Conservation (phyloP, 2,797 vertebrate species). For the Gymnoscopelus microlampas region DNA sequence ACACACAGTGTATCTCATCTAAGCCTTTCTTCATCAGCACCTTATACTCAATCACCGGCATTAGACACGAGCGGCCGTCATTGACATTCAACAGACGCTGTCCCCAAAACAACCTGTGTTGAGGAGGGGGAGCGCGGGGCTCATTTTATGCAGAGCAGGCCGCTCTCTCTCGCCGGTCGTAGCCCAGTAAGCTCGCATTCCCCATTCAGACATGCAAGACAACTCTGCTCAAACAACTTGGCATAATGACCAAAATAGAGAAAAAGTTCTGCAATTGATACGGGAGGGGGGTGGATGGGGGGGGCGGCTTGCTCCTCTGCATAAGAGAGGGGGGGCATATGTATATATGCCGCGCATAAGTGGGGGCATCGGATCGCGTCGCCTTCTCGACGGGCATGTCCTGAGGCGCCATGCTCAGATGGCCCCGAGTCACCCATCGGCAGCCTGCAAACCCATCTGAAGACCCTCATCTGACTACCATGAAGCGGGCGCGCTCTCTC, state of each 20-base stretch:
- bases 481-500: slow-evolving; percentile 68
- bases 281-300: slow-evolving; percentile 2
- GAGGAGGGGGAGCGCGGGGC: no score
- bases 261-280: slow-evolving; percentile 67
- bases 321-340: slow-evolving; percentile 64
- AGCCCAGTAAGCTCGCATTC: neutral
- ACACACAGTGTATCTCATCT: no score
- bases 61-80: slow-evolving; percentile 30
- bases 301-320: slow-evolving; percentile 46
- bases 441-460: slow-evolving; percentile 74
- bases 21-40: slow-evolving; percentile 13
- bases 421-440: slow-evolving; percentile 73
- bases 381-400: slow-evolving; percentile 79
- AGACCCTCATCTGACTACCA: slow-evolving; percentile 84
- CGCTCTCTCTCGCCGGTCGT: no score
- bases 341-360: slow-evolving; percentile 76
- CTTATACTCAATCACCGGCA: slow-evolving; percentile 35
- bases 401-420: slow-evolving; percentile 79
- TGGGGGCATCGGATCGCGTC: slow-evolving; percentile 76
- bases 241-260: slow-evolving; percentile 74
- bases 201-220: slow-evolving; percentile 66
- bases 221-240: slow-evolving; percentile 61
- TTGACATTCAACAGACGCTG: slow-evolving; percentile 14
- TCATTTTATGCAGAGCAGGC: no score
- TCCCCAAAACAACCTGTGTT: no score